phyloP scores from a whole-genome alignment of 2,113 vertebrate species.

The Microcebus ravelobensis region DNA sequence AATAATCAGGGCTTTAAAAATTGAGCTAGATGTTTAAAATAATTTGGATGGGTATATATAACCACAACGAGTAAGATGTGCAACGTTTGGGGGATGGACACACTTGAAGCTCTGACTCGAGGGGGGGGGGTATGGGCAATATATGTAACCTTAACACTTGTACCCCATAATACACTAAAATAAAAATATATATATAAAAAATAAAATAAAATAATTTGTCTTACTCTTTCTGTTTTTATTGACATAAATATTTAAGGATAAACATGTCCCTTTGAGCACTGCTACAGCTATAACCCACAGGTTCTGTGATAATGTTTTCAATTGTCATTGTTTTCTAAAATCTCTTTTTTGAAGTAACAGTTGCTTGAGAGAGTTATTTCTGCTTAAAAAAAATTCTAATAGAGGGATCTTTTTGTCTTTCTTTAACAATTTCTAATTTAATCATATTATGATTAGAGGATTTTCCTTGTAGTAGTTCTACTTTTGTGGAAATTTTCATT shows the following conservation, averaged over 20 bases:
- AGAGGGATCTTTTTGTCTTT: not conserved
- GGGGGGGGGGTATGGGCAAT: too few relatives aligned
- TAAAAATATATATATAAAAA: too few relatives aligned
- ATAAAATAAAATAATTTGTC: not conserved
- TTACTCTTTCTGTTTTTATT: not conserved
- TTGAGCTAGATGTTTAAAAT: not conserved
- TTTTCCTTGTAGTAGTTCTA: not conserved
- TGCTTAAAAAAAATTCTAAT: not conserved
- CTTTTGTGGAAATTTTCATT: not conserved
- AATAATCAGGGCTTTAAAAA: not conserved
- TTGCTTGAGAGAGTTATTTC: not conserved
- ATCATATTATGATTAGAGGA: not conserved
- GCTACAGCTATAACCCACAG: not conserved
- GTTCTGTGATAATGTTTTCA: not conserved
- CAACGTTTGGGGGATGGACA: too few relatives aligned
- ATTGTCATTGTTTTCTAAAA: not conserved
- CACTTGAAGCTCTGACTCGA: too few relatives aligned
- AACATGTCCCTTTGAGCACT: not conserved
- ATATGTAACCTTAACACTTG: too few relatives aligned
- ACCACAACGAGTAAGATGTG: too few relatives aligned
- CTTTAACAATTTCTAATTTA: not conserved
- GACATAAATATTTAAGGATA: not conserved
- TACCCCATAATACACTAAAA: too few relatives aligned
- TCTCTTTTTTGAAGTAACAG: not conserved
- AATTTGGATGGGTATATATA: not conserved